A percentile compares a stretch with the other conserved stretches of the same genome.
phyloP scores from a whole-genome alignment of 2,797 vertebrate species.

The Sebastes hubbsi region DNA sequence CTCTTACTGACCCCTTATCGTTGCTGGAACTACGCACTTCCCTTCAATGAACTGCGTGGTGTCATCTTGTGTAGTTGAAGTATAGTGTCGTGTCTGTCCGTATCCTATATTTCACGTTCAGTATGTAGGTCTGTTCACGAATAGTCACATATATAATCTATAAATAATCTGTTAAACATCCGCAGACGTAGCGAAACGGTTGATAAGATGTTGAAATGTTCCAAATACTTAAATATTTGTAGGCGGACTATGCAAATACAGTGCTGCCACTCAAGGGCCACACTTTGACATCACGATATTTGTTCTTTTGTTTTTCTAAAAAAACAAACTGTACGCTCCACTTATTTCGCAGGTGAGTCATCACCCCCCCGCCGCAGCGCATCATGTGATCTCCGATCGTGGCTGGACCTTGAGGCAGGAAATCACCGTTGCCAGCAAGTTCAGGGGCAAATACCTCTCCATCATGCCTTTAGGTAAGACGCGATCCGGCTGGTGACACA shows the following conservation, averaged over 20 bases:
- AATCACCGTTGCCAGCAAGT: conserved; percentile 98
- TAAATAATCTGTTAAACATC: neutral
- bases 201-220: neutral
- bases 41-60: too few relatives aligned
- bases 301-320: neutral
- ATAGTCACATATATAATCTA: too few relatives aligned
- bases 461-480: conserved; percentile 89
- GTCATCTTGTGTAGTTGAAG: too few relatives aligned
- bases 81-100: too few relatives aligned
- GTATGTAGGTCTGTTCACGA: too few relatives aligned
- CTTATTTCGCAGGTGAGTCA: conserved; percentile 88
- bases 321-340: too few relatives aligned
- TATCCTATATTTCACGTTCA: too few relatives aligned
- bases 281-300: too few relatives aligned
- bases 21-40: too few relatives aligned
- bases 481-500: rapidly evolving
- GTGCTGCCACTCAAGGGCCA: too few relatives aligned
- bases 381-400: conserved; percentile 91
- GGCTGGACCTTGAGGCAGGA: conserved; percentile 95
- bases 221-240: neutral
- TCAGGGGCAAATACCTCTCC: conserved; percentile 96
- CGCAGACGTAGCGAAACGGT: neutral
- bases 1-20: too few relatives aligned
- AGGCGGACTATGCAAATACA: too few relatives aligned
- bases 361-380: conserved; percentile 94